A percentile compares a stretch with the other conserved stretches of the same genome.
These are phyloP conservation scores for Microplitis mediator DNA, from an alignment of 1,140 invertebrate genomes.

Conservation along the genomic window DNA sequence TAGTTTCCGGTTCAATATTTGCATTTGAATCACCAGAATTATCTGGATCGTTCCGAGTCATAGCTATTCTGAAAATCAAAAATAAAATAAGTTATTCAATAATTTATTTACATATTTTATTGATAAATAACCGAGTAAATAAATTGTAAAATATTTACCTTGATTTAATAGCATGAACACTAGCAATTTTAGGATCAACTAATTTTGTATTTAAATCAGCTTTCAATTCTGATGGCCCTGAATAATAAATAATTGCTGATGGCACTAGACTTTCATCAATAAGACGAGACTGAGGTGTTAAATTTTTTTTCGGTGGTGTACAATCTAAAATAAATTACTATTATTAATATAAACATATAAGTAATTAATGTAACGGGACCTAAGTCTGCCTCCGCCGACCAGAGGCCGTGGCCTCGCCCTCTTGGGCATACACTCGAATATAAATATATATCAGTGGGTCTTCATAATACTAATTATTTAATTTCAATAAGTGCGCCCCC, in stretches of 20 bases:
- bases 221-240: conserved; percentile 56
- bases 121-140: conserved; percentile 9
- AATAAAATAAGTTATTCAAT: conserved; percentile 14
- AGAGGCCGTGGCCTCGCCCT: too few species aligned
- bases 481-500: too few species aligned
- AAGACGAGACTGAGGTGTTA: conserved; percentile 65
- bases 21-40: conserved; percentile 29
- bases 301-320: conserved; percentile 74
- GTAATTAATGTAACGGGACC: too few species aligned
- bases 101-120: background rate
- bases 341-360: background rate
- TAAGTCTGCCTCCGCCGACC: too few species aligned
- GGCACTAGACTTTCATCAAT: conserved; percentile 76
- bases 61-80: conserved; percentile 30
- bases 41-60: conserved; percentile 11
- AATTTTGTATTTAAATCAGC: conserved; percentile 57
- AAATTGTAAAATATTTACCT: conserved; percentile 47
- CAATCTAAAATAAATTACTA: conserved; percentile 64
- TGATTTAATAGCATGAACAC: conserved; percentile 54
- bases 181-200: conserved; percentile 56
- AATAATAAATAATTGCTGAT: conserved; percentile 76
- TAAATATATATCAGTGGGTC: too few species aligned
- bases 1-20: conserved; percentile 33
- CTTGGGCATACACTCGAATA: too few species aligned
- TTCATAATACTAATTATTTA: too few species aligned